phyloP scores from a whole-genome alignment of 2,888 invertebrate species.

The Ochlodes sylvanus region DNA sequence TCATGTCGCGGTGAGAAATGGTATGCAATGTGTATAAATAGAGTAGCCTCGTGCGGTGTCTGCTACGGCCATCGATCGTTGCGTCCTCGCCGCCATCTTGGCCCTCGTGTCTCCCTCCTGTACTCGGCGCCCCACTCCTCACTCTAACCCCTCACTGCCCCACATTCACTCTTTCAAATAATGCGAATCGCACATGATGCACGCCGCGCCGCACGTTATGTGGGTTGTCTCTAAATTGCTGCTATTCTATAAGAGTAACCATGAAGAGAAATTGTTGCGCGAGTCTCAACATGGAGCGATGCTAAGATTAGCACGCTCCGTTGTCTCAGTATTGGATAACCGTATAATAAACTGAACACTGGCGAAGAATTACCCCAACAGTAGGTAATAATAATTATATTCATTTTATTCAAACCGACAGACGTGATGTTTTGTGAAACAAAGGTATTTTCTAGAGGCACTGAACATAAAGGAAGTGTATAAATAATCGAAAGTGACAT shows the following conservation, averaged over 20 bases:
- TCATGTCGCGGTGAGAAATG: constrained; percentile 67
- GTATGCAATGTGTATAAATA: constrained; percentile 79
- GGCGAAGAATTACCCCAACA: constrained; percentile 9
- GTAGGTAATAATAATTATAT: neutral
- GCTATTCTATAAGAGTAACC: constrained; percentile 38
- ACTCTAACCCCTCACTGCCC: constrained; percentile 76
- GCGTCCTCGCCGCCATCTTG: constrained; percentile 84
- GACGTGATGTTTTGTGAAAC: constrained; percentile 33
- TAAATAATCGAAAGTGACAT: constrained; percentile 71
- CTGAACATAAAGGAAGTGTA: constrained; percentile 53
- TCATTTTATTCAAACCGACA: constrained; percentile 20
- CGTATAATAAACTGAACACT: constrained; percentile 11
- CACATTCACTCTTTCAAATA: constrained; percentile 76
- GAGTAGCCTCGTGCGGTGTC: constrained; percentile 80
- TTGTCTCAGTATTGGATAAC: constrained; percentile 8
- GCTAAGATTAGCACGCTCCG: constrained; percentile 18
- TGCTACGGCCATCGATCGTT: constrained; percentile 81
- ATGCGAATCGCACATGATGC: constrained; percentile 65
- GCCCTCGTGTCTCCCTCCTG: constrained; percentile 80
- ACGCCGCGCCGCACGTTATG: constrained; percentile 59
- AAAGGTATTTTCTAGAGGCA: constrained; percentile 35
- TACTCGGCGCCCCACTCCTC: constrained; percentile 66
- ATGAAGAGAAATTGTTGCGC: constrained; percentile 35
- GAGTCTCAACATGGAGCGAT: constrained; percentile 9
- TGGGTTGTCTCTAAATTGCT: constrained; percentile 45